phyloP scores from a whole-genome alignment of 2,888 invertebrate genomes.

The Ernsta delagoae region DNA sequence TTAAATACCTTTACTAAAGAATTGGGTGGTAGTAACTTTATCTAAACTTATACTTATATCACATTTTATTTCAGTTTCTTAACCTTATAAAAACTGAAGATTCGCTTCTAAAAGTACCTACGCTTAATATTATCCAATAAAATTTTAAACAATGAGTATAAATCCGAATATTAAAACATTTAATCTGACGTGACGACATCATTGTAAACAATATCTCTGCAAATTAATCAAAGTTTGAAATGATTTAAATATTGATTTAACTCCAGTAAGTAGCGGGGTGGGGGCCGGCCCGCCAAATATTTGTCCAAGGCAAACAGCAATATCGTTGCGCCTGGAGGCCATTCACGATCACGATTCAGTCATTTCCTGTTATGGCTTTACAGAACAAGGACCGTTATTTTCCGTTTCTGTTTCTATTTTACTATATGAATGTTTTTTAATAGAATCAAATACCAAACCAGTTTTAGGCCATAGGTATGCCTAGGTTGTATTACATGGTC shows the following conservation, averaged over 20 bases:
- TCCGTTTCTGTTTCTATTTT: no score
- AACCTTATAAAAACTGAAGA: no score
- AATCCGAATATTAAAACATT: conserved; percentile 36
- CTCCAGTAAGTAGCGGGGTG: conserved; percentile 78
- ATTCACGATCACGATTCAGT: conserved; percentile 46
- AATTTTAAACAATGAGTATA: not conserved
- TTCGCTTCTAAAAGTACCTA: no score
- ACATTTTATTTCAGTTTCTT: no score
- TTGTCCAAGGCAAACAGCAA: conserved; percentile 78
- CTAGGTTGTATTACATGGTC: no score
- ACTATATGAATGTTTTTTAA: no score
- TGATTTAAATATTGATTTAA: conserved; percentile 84
- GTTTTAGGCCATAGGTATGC: no score
- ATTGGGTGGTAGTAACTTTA: no score
- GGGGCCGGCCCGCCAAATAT: conserved; percentile 65
- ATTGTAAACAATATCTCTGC: conserved; percentile 77
- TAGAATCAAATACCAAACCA: no score
- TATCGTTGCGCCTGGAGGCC: conserved; percentile 76
- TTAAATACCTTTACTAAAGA: no score
- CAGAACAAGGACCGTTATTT: conserved; percentile 3
- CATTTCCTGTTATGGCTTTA: conserved; percentile 29
- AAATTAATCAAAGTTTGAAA: conserved; percentile 84
- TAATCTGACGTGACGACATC: conserved; percentile 69
- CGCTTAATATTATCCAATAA: no score
- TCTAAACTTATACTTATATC: no score